Evolutionary conservation across 2,113 vertebrate species (phyloP).

Genomic region (Oreochromis aureus): DNA sequence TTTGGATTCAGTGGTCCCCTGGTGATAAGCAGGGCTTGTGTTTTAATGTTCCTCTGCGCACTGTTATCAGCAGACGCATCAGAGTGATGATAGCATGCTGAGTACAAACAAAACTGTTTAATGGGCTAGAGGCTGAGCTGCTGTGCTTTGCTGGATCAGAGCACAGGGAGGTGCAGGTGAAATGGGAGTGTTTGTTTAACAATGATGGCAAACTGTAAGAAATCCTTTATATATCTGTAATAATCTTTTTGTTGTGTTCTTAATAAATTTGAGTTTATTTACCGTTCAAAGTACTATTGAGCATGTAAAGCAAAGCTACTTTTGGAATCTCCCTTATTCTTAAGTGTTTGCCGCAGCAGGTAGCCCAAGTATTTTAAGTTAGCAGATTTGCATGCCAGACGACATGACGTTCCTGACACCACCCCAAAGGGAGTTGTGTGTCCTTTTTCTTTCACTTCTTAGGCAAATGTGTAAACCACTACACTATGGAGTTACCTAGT

Average conservation of each 20-base stretch:
- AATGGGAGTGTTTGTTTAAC: background rate
- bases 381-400: background rate
- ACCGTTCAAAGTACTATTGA: background rate
- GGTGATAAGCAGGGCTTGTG: background rate
- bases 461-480: background rate
- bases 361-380: background rate
- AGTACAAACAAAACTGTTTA: constrained; percentile 54
- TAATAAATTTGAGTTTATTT: background rate
- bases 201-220: background rate
- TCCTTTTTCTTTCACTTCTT: background rate
- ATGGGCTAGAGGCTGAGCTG: constrained; percentile 30
- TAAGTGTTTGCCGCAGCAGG: background rate
- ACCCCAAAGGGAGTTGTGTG: background rate
- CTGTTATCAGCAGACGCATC: constrained; percentile 50
- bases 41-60: constrained; percentile 29
- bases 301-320: background rate
- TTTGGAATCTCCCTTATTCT: background rate
- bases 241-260: background rate
- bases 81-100: constrained; percentile 48
- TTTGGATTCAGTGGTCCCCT: background rate
- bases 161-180: background rate
- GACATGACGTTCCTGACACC: background rate
- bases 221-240: background rate
- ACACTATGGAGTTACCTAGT: background rate
- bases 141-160: constrained; percentile 9